phyloP scores from a whole-genome alignment of 1,140 invertebrate species.

The Carposina sasakii region DNA sequence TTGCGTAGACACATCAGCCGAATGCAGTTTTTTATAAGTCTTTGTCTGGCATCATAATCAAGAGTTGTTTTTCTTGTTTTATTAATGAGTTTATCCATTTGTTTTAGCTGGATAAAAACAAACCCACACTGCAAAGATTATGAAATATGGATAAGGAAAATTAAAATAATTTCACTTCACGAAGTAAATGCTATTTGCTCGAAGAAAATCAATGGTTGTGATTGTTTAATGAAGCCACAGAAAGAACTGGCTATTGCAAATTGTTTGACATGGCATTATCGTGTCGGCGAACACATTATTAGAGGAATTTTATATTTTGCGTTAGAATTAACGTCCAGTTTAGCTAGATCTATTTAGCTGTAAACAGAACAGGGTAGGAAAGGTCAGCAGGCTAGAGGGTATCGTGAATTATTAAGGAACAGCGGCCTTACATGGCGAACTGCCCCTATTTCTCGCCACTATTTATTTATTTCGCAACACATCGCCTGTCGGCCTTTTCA shows the following conservation, averaged over 20 bases:
- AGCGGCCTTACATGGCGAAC: conserved; percentile 55
- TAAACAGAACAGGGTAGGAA: conserved; percentile 16
- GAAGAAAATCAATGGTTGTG: conserved; percentile 14
- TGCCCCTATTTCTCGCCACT: conserved; percentile 68
- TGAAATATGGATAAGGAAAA: too few species aligned
- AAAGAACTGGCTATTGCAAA: conserved; percentile 57
- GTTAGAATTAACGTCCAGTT: conserved; percentile 32
- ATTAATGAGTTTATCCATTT: too few species aligned
- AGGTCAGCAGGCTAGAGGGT: conserved; percentile 22
- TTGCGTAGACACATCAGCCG: conserved; percentile 59
- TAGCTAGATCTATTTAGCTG: conserved; percentile 23
- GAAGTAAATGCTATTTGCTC: too few species aligned
- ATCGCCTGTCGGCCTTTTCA: conserved; percentile 58
- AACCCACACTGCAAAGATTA: too few species aligned
- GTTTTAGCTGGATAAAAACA: too few species aligned
- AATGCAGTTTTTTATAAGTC: conserved; percentile 66
- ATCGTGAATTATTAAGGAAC: conserved; percentile 55
- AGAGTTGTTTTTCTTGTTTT: too few species aligned
- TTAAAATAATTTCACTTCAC: too few species aligned
- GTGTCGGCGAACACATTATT: conserved; percentile 53
- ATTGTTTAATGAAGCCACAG: conserved; percentile 26
- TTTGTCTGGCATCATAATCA: too few species aligned
- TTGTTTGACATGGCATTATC: conserved; percentile 62
- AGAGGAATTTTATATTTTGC: conserved; percentile 49
- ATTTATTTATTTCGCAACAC: conserved; percentile 72